A percentile compares a stretch with the other conserved stretches of the same genome.
phyloP scores from a whole-genome alignment of 2,797 vertebrate genomes.

The Heteromormyrus szaboi region DNA sequence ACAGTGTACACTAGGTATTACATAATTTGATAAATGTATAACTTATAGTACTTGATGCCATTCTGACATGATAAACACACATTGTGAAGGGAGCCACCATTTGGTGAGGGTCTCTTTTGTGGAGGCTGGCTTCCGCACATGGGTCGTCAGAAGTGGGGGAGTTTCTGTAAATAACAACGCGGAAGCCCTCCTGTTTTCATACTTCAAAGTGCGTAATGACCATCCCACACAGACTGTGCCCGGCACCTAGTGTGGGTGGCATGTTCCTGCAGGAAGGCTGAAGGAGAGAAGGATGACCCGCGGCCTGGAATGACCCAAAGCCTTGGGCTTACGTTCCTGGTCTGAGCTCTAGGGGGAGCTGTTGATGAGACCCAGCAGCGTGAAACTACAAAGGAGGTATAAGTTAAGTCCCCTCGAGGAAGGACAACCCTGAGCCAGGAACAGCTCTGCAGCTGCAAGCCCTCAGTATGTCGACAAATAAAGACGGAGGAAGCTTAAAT shows the following conservation, averaged over 20 bases:
- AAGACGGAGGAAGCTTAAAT: neutral
- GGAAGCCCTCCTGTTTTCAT: neutral
- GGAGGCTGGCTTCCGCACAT: neutral
- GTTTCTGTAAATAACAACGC: neutral
- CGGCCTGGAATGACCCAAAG: neutral
- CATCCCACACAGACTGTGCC: neutral
- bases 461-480: neutral
- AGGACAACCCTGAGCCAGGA: neutral
- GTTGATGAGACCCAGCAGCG: neutral
- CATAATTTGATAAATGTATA: neutral
- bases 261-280: neutral
- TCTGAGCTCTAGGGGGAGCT: neutral
- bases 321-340: neutral
- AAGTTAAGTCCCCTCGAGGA: neutral
- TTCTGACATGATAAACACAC: neutral
- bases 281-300: neutral
- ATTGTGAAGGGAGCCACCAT: neutral
- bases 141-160: neutral
- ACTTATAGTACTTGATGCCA: neutral
- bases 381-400: neutral
- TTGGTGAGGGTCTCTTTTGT: neutral
- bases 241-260: neutral
- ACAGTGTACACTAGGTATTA: neutral
- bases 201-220: constrained; percentile 1
- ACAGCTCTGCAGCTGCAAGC: neutral